Conservation (phyloP, 2,797 vertebrate species). For the Cossypha polioptera region DNA sequence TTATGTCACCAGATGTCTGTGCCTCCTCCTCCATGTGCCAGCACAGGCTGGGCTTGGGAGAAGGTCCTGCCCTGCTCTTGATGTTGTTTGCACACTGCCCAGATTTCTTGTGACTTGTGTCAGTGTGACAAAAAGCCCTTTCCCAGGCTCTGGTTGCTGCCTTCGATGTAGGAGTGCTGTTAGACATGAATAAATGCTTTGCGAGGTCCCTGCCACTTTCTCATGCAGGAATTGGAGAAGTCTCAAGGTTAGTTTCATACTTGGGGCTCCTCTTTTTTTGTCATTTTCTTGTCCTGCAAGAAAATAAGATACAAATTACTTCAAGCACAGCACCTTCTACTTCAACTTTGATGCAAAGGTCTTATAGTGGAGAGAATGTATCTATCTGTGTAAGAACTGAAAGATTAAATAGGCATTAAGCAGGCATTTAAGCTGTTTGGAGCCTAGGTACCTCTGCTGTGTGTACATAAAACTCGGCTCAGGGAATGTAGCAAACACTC, state of each 20-base stretch:
- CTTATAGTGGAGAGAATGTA: neutral
- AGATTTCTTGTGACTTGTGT: neutral
- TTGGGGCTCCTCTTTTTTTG: neutral
- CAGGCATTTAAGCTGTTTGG: neutral
- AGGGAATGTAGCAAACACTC: neutral
- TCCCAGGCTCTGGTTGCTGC: neutral
- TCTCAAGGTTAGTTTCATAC: neutral
- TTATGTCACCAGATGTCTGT: neutral
- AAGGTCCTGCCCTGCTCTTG: neutral
- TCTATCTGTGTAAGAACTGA: neutral
- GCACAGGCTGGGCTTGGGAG: neutral
- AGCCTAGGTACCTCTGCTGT: neutral
- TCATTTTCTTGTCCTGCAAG: neutral
- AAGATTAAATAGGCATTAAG: neutral
- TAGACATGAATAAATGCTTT: neutral
- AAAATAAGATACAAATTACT: neutral
- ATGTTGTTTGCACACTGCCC: neutral
- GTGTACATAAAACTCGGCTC: neutral
- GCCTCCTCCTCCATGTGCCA: neutral
- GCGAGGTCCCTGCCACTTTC: neutral
- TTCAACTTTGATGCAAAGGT: neutral
- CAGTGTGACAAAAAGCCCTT: neutral
- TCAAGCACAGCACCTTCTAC: neutral
- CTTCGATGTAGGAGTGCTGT: fast-evolving
- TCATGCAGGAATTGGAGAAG: neutral